Base-by-base conservation (phyloP, 2,113 vertebrate species). In the Calyptomena viridis region DNA sequence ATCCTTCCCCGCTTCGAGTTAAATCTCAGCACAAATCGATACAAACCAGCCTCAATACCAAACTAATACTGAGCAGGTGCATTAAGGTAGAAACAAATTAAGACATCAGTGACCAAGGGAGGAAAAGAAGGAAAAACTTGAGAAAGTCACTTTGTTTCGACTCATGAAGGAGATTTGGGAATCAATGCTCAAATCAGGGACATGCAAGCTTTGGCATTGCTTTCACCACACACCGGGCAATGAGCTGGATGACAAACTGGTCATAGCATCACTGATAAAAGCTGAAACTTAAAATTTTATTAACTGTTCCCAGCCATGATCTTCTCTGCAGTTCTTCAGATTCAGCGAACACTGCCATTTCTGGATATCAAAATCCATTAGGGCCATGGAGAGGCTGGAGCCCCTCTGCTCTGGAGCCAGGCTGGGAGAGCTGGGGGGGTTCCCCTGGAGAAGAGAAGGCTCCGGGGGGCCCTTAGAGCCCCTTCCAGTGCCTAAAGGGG, bases 1-100 rank as follows among this genome's bases (percentile, higher is more conserved):
- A 4, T 46, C 17, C 35, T 37, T 20, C 10, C 27, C 77, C 47
- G 30, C 37, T 64, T 58, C 5, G 56, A 49, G 66, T 16, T n/a
- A 6, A 1, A 39, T 5, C 62, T 40, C 24, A 27, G n/a, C 71
- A 35, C 1, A 3, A 14, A 68, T 4, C 0, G 0, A 25, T 3
- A 55, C 40, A 72, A 75, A 59, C 31, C 1, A 1, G 2, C 74
- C 69, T 9, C 24, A 20, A 8, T 3, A 12, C 66, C 44, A 60
- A 37, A 47, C 44, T 9, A 35, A 6, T 3, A n/a, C 2, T 17
- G 19, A 58, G 30, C 40, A 20, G 39, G 42, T 0, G 23, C 31
- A 6, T 31, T 13, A 55, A 35, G 16, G 23, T 2, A 64, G 33
- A 53, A 93, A 60, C 20, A 31, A 60, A 40, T 0, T 2, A 69